These are phyloP conservation scores for Microctonus hyperodae DNA, from an alignment of 2,888 invertebrate genomes.

Conservation along the genomic window DNA sequence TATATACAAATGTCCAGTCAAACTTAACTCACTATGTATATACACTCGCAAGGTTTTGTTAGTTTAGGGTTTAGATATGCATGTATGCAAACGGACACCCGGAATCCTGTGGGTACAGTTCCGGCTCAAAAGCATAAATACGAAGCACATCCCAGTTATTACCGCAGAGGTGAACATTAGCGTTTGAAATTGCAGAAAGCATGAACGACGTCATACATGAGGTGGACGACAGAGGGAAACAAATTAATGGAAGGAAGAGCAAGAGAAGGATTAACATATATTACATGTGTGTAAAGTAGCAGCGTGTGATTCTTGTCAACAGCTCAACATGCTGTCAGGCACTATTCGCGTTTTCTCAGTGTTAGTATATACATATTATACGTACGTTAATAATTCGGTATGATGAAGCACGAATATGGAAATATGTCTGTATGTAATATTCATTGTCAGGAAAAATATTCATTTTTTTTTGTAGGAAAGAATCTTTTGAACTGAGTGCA, in stretches of 20 bases:
- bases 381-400: not conserved
- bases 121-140: conserved; percentile 28
- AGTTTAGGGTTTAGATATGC: conserved; percentile 27
- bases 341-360: not conserved
- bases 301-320: not conserved
- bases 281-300: not conserved
- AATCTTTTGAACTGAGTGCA: no score
- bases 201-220: not conserved
- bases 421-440: no score
- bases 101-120: conserved; percentile 23
- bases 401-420: no score
- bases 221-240: conserved; percentile 4
- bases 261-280: not conserved
- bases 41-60: not conserved
- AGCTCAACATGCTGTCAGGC: not conserved
- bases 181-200: conserved; percentile 1
- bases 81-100: conserved; percentile 27
- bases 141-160: conserved; percentile 21
- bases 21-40: conserved; percentile 1
- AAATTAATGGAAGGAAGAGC: not conserved
- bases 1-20: conserved; percentile 2
- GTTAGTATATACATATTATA: no score
- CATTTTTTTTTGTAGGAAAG: no score
- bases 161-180: conserved; percentile 15
- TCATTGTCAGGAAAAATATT: no score